These are phyloP conservation scores for Arctia plantaginis DNA, from an alignment of 2,888 invertebrate species.

Conservation along the genomic window DNA sequence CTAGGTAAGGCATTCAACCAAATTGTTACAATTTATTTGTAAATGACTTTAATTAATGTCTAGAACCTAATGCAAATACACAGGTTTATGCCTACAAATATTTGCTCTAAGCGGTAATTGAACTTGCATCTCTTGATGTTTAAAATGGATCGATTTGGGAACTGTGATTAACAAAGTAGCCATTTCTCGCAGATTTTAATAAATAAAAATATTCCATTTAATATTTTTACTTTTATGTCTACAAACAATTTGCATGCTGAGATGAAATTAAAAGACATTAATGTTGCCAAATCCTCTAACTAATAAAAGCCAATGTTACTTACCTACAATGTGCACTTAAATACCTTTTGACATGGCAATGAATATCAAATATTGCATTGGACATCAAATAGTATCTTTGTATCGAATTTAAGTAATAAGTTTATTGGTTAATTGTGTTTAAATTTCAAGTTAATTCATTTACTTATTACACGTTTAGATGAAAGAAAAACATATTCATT, in stretches of 20 bases:
- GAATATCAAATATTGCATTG: conserved; percentile 8
- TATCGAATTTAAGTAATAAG: conserved; percentile 54
- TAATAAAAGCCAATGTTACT: too few relatives aligned
- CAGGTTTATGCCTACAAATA: too few relatives aligned
- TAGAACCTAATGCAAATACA: too few relatives aligned
- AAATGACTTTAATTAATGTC: too few relatives aligned
- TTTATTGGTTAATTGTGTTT: conserved; percentile 69
- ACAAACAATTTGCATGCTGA: neutral
- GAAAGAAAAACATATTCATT: conserved; percentile 61
- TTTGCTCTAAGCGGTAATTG: too few relatives aligned
- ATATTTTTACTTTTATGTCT: neutral
- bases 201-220: too few relatives aligned
- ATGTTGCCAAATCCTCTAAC: neutral
- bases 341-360: conserved; percentile 6
- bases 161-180: neutral
- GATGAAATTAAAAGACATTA: neutral
- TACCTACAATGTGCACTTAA: neutral
- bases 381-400: neutral
- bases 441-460: conserved; percentile 69
- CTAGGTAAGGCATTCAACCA: too few relatives aligned
- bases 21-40: too few relatives aligned
- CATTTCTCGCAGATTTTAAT: neutral
- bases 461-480: conserved; percentile 61
- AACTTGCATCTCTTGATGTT: too few relatives aligned
- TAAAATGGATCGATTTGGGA: neutral